A percentile compares a stretch with the other conserved stretches of the same genome.
Conservation (phyloP, 1,140 invertebrate genomes). For the Sarcophaga bullata region DNA sequence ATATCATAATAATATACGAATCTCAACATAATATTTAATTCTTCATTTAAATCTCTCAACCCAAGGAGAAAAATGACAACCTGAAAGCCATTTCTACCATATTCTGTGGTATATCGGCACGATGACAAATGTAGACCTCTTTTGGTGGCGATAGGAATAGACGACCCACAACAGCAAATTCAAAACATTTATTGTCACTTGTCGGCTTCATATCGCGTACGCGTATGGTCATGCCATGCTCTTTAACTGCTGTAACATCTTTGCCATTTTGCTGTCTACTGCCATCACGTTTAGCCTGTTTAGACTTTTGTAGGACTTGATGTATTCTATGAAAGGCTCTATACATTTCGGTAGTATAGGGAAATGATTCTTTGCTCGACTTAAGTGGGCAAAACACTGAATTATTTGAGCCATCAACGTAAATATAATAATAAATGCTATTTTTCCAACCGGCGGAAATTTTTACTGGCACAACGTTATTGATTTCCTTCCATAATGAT, state of each 20-base stretch:
- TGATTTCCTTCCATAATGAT: constrained; percentile 76
- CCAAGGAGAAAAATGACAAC: constrained; percentile 68
- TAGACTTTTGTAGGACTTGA: constrained; percentile 75
- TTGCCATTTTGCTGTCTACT: constrained; percentile 72
- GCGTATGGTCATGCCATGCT: constrained; percentile 57
- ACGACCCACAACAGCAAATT: constrained; percentile 69
- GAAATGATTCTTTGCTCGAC: constrained; percentile 58
- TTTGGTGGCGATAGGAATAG: constrained; percentile 77
- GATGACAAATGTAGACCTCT: constrained; percentile 84
- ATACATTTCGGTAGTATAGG: constrained; percentile 76
- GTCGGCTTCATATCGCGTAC: constrained; percentile 42
- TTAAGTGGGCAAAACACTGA: constrained; percentile 56
- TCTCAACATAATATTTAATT: no score
- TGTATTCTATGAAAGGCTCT: constrained; percentile 76
- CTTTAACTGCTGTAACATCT: constrained; percentile 76
- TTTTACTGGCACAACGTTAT: constrained; percentile 72
- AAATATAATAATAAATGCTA: constrained; percentile 56
- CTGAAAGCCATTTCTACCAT: constrained; percentile 83
- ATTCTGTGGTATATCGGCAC: constrained; percentile 81
- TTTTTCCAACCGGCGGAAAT: constrained; percentile 64
- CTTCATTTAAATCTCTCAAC: constrained; percentile 30
- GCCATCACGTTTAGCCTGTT: constrained; percentile 67
- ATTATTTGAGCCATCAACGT: constrained; percentile 59
- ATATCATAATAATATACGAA: no score
- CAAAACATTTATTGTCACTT: constrained; percentile 29